Evolutionary conservation across 2,888 invertebrate genomes (phyloP).

Genomic region (Philonicus albiceps): DNA sequence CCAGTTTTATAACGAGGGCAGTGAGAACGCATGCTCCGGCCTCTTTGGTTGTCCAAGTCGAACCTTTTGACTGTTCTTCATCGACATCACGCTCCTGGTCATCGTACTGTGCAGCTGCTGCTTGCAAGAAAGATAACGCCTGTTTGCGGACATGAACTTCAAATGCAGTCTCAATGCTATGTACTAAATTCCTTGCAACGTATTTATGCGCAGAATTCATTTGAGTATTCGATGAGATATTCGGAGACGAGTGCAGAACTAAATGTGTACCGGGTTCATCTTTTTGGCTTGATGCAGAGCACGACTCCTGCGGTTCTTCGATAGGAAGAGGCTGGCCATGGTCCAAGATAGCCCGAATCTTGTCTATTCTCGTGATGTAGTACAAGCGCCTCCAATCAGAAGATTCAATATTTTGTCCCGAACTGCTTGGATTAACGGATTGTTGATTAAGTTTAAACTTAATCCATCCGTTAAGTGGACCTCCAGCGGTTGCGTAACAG

Average conservation of each 20-base stretch:
- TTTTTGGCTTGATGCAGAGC: constrained; percentile 55
- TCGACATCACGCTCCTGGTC: constrained; percentile 40
- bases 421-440: constrained; percentile 56
- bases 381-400: constrained; percentile 61
- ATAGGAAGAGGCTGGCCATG: constrained; percentile 62
- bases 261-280: constrained; percentile 62
- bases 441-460: constrained; percentile 62
- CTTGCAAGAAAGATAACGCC: constrained; percentile 56
- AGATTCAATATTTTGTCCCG: constrained; percentile 51
- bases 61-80: constrained; percentile 19
- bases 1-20: constrained; percentile 59
- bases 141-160: constrained; percentile 62
- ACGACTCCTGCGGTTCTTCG: constrained; percentile 56
- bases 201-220: constrained; percentile 58
- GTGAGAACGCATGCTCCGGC: constrained; percentile 63
- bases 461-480: constrained; percentile 59
- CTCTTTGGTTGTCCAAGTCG: constrained; percentile 62
- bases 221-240: constrained; percentile 55
- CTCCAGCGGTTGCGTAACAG: constrained; percentile 53
- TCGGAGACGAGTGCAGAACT: constrained; percentile 60
- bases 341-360: constrained; percentile 62
- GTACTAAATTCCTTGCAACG: constrained; percentile 56
- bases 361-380: constrained; percentile 62
- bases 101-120: neutral
- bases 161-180: constrained; percentile 61